Percentiles rank a stretch among this genome's conserved stretches.
Conservation (phyloP, 2,888 invertebrate species). For the Aphelenchoides bicaudatus region DNA sequence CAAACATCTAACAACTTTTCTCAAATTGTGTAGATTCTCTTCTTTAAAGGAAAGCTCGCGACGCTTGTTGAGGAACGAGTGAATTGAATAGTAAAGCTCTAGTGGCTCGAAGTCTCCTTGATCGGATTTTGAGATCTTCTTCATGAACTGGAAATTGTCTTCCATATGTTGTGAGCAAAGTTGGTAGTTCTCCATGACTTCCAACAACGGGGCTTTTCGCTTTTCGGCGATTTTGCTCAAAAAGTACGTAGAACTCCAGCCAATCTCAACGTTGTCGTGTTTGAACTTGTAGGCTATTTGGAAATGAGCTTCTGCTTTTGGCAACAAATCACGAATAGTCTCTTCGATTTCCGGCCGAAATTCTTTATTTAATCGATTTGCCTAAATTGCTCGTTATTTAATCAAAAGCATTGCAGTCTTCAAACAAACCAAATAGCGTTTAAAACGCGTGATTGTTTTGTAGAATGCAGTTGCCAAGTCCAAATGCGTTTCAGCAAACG, state of each 20-base stretch:
- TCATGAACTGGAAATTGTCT: slow-evolving; percentile 24
- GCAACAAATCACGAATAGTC: neutral
- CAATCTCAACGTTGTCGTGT: slow-evolving; percentile 20
- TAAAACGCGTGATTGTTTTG: slow-evolving; percentile 16
- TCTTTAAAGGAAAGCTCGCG: neutral
- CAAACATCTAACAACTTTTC: neutral
- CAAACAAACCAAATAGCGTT: slow-evolving; percentile 1
- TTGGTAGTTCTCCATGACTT: slow-evolving; percentile 13
- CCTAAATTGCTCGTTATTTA: too few species aligned
- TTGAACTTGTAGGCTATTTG: slow-evolving; percentile 19
- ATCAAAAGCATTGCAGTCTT: too few species aligned
- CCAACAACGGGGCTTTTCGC: neutral
- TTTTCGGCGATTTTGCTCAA: slow-evolving; percentile 29
- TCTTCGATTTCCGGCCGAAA: too few species aligned
- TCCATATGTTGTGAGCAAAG: slow-evolving; percentile 19
- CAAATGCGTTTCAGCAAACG: slow-evolving; percentile 23
- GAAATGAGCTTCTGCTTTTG: slow-evolving; percentile 11
- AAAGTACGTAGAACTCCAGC: slow-evolving; percentile 28
- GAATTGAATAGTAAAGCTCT: slow-evolving; percentile 27
- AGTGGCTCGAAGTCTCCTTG: slow-evolving; percentile 29
- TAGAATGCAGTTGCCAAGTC: slow-evolving; percentile 25
- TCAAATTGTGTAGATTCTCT: neutral
- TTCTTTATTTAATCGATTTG: too few species aligned
- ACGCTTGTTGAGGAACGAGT: slow-evolving; percentile 21
- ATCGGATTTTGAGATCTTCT: slow-evolving; percentile 20